A percentile compares a stretch with the other conserved stretches of the same genome.
Conservation (phyloP, 2,888 invertebrate genomes). For the Brachypalpus laphriformis region DNA sequence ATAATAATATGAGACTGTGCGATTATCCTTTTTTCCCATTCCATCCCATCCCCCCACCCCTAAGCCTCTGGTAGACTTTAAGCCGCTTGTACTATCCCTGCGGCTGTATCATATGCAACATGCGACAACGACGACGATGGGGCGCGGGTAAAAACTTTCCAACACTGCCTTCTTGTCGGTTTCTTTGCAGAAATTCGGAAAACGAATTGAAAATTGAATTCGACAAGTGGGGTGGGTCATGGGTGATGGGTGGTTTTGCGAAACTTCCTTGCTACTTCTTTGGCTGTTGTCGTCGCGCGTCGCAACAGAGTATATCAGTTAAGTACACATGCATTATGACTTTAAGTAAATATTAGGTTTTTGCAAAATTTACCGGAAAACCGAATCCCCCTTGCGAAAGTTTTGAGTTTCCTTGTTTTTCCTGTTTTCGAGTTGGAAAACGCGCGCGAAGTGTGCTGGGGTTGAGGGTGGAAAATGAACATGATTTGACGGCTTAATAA, state of each 20-base stretch:
- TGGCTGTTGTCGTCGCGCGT: conserved; percentile 42
- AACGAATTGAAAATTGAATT: conserved; percentile 68
- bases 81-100: conserved; percentile 25
- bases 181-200: conserved; percentile 56
- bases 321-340: conserved; percentile 67
- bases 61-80: not conserved
- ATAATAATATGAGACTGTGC: conserved; percentile 66
- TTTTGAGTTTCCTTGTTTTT: conserved; percentile 66
- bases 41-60: not conserved
- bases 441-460: not conserved
- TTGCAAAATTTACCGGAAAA: conserved; percentile 59
- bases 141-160: conserved; percentile 55
- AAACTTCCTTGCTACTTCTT: conserved; percentile 23
- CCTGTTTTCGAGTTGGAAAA: conserved; percentile 46
- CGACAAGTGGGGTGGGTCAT: conserved; percentile 28
- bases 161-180: conserved; percentile 32
- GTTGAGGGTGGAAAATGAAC: conserved; percentile 23
- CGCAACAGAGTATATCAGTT: conserved; percentile 34
- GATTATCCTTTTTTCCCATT: conserved; percentile 51
- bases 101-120: conserved; percentile 66
- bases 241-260: not conserved
- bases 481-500: conserved; percentile 69
- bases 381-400: conserved; percentile 38
- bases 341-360: conserved; percentile 65
- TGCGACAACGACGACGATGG: conserved; percentile 44